phyloP scores from a whole-genome alignment of 2,888 invertebrate genomes.

The Pyralis farinalis region DNA sequence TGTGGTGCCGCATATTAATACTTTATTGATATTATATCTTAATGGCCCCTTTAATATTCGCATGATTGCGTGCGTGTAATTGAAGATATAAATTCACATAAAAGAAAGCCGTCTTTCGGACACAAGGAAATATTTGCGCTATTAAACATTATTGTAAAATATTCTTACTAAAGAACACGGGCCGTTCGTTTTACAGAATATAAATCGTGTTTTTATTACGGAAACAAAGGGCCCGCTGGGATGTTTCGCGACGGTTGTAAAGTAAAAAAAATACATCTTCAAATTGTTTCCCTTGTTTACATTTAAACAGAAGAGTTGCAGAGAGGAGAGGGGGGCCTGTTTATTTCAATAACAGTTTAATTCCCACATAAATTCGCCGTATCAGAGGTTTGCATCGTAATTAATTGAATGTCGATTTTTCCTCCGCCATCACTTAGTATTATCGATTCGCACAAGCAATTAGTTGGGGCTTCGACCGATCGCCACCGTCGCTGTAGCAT shows the following conservation, averaged over 20 bases:
- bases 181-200: slow-evolving; percentile 19
- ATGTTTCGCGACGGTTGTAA: slow-evolving; percentile 9
- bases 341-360: slow-evolving; percentile 22
- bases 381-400: slow-evolving; percentile 37
- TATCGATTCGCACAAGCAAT: slow-evolving; percentile 62
- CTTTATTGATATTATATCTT: slow-evolving; percentile 43
- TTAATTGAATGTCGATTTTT: slow-evolving; percentile 56
- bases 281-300: slow-evolving; percentile 18
- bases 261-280: slow-evolving; percentile 11
- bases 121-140: slow-evolving; percentile 28
- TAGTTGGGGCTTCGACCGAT: slow-evolving; percentile 40
- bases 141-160: slow-evolving; percentile 23
- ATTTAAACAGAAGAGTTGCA: slow-evolving; percentile 12
- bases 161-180: slow-evolving; percentile 20
- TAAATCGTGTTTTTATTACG: slow-evolving; percentile 16
- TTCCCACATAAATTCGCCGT: slow-evolving; percentile 31
- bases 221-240: slow-evolving; percentile 8
- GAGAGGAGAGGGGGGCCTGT: slow-evolving; percentile 11
- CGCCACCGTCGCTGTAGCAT: slow-evolving; percentile 38
- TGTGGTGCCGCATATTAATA: slow-evolving; percentile 29
- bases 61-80: slow-evolving; percentile 48
- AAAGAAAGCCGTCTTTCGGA: slow-evolving; percentile 32
- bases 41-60: slow-evolving; percentile 42
- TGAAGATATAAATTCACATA: slow-evolving; percentile 37
- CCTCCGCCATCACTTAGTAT: slow-evolving; percentile 50